These are phyloP conservation scores for Xyrichtys novacula DNA, from an alignment of 2,797 vertebrate species.

Conservation along the genomic window DNA sequence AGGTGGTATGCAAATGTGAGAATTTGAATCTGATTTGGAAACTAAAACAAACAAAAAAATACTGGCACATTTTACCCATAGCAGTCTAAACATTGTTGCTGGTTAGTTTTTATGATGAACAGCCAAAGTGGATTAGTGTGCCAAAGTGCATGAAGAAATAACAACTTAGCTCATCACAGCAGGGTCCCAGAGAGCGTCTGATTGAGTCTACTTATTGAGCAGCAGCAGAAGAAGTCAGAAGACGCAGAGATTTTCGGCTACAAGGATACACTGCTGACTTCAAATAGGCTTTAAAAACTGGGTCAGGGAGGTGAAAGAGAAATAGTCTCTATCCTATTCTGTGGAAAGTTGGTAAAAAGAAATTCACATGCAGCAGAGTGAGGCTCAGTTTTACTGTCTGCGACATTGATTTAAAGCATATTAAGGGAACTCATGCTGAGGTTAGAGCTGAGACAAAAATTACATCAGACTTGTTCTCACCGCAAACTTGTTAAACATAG, in stretches of 20 bases:
- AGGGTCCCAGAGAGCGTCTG: background rate
- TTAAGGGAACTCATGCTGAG: background rate
- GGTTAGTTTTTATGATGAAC: slow-evolving; percentile 7
- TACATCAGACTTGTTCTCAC: background rate
- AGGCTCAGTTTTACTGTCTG: background rate
- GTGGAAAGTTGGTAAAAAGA: background rate
- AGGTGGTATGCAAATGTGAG: too few relatives aligned
- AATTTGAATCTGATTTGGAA: too few relatives aligned
- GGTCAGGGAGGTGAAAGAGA: slow-evolving; percentile 7
- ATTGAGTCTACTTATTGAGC: background rate
- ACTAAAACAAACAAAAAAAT: background rate
- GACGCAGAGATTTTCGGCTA: background rate
- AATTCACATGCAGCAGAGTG: background rate
- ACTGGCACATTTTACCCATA: background rate
- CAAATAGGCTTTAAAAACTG: background rate
- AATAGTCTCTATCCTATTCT: background rate
- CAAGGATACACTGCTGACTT: background rate
- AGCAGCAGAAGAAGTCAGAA: slow-evolving; percentile 5
- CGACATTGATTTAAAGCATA: background rate
- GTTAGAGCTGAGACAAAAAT: background rate
- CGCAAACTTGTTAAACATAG: background rate
- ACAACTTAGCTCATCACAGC: background rate
- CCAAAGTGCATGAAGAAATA: background rate
- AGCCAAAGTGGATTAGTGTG: slow-evolving; percentile 16
- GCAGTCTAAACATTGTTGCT: background rate